Evolutionary conservation across 1,140 invertebrate genomes (phyloP).

Genomic region (Tetranychus urticae): DNA sequence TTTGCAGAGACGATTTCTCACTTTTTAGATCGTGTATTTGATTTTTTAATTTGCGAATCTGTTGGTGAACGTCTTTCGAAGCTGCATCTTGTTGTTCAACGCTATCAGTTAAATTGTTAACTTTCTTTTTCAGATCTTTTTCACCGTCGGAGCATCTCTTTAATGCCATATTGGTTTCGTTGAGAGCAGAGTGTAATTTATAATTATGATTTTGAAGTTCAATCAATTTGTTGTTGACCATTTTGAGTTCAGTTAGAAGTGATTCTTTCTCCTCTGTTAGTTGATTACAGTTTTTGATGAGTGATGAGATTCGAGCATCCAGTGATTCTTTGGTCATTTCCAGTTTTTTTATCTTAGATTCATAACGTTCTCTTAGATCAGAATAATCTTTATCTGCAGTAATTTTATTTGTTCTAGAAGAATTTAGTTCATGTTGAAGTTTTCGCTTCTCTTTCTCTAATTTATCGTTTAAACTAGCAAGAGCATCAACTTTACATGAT

Average conservation of each 20-base stretch:
- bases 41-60: background rate
- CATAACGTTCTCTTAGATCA: background rate
- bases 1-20: background rate
- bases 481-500: background rate
- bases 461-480: background rate
- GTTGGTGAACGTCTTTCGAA: background rate
- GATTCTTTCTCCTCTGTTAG: background rate
- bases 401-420: background rate
- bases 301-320: background rate
- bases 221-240: background rate
- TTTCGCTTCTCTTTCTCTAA: background rate
- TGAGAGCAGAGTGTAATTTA: background rate
- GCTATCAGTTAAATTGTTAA: background rate
- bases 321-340: background rate
- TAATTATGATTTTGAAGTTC: background rate
- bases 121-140: background rate
- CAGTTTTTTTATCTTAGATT: background rate
- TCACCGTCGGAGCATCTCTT: background rate
- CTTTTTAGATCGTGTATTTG: background rate
- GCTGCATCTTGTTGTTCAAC: background rate
- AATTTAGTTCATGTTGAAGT: background rate
- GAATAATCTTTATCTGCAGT: background rate
- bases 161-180: background rate
- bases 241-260: background rate
- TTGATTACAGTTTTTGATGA: background rate